phyloP scores from a whole-genome alignment of 1,140 invertebrate genomes.

The Contarinia nasturtii region DNA sequence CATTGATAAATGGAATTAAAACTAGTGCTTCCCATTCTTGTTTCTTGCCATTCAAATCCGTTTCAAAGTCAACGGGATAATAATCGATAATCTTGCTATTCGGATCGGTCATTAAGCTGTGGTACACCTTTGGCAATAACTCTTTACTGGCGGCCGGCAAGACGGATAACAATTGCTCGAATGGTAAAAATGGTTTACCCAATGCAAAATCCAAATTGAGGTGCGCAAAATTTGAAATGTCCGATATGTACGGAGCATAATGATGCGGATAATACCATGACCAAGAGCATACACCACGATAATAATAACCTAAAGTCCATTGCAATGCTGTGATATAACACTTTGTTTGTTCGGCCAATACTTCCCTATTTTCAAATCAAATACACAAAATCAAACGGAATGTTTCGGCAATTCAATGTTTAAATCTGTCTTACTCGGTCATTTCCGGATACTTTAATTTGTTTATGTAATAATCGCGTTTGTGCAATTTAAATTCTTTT shows the following conservation, averaged over 20 bases:
- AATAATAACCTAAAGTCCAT: slow-evolving; percentile 95
- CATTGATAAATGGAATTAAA: slow-evolving; percentile 90
- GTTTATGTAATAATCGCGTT: slow-evolving; percentile 78
- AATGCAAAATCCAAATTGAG: slow-evolving; percentile 60
- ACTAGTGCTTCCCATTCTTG: slow-evolving; percentile 97
- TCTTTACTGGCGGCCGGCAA: slow-evolving; percentile 68
- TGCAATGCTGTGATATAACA: slow-evolving; percentile 85
- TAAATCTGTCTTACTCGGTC: slow-evolving; percentile 30
- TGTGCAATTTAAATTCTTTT: slow-evolving; percentile 68
- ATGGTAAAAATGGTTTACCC: slow-evolving; percentile 80
- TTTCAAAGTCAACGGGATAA: slow-evolving; percentile 79
- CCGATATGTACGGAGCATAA: slow-evolving; percentile 90
- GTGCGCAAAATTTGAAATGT: slow-evolving; percentile 64
- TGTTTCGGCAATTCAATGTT: neutral
- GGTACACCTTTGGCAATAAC: slow-evolving; percentile 63
- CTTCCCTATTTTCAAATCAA: slow-evolving; percentile 33
- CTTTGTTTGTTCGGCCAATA: slow-evolving; percentile 59
- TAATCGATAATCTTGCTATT: slow-evolving; percentile 72
- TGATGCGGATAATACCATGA: slow-evolving; percentile 95
- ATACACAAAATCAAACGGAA: neutral
- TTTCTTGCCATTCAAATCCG: slow-evolving; percentile 80
- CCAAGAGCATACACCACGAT: slow-evolving; percentile 90
- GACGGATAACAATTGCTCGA: slow-evolving; percentile 85
- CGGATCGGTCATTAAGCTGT: slow-evolving; percentile 61
- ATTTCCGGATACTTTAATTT: slow-evolving; percentile 67